Evolutionary conservation across 2,888 invertebrate species (phyloP).

Genomic region (Andrena praecox): DNA sequence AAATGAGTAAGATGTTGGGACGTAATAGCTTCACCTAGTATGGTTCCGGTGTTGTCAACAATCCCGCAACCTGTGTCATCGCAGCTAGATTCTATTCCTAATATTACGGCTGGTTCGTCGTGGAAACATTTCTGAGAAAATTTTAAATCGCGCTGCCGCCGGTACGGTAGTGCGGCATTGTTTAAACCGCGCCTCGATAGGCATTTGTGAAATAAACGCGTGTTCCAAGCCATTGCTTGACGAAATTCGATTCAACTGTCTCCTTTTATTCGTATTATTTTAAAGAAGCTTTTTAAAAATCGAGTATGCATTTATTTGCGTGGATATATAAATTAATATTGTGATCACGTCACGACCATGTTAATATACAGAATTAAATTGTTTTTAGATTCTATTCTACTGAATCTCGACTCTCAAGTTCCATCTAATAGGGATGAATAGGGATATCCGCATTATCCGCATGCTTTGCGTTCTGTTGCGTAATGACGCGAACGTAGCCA

Average conservation of each 20-base stretch:
- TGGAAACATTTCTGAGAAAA: background rate
- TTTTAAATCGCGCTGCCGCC: background rate
- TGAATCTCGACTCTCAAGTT: no score
- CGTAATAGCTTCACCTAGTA: slow-evolving; percentile 92
- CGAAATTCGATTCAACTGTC: background rate
- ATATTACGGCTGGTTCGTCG: slow-evolving; percentile 84
- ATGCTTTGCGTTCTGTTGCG: no score
- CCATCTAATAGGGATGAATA: no score
- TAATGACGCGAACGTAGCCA: no score
- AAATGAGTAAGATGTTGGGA: slow-evolving; percentile 93
- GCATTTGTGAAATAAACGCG: background rate
- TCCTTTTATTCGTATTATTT: background rate
- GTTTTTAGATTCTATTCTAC: no score
- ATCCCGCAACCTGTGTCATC: slow-evolving; percentile 98
- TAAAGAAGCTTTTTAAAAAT: no score
- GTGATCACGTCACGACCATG: no score
- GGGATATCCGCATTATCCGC: no score
- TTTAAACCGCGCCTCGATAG: background rate
- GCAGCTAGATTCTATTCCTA: slow-evolving; percentile 99
- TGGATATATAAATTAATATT: no score
- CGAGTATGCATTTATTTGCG: no score
- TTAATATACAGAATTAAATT: no score
- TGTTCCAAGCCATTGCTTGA: background rate
- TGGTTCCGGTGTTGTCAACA: slow-evolving; percentile 89
- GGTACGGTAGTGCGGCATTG: background rate